These are phyloP conservation scores for Oreamnos americanus DNA, from an alignment of 2,113 vertebrate species.

Conservation along the genomic window DNA sequence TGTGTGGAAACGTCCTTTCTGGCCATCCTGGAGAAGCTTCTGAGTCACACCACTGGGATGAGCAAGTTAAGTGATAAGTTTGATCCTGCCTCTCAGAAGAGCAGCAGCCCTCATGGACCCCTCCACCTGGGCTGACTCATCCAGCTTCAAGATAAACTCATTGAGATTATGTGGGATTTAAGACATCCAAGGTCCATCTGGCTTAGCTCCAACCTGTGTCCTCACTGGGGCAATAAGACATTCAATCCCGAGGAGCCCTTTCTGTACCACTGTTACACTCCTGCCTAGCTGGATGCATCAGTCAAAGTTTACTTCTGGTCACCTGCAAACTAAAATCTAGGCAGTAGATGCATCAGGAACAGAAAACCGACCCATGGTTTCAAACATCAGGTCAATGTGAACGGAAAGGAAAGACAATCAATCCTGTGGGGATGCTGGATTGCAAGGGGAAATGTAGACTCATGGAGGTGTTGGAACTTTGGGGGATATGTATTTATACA, in stretches of 20 bases:
- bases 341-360: no score
- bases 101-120: not conserved
- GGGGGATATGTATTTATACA: no score
- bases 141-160: not conserved
- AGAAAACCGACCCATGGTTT: not conserved
- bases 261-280: not conserved
- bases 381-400: no score
- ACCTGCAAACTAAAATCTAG: not conserved
- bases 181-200: not conserved
- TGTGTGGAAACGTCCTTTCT: no score
- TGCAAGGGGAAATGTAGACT: no score
- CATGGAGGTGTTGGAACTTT: no score
- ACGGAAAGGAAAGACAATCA: no score
- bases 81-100: not conserved
- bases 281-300: not conserved
- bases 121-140: not conserved
- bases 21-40: no score
- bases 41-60: no score
- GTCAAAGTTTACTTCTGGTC: not conserved
- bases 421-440: not conserved
- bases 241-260: not conserved
- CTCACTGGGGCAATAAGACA: not conserved
- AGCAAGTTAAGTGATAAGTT: not conserved
- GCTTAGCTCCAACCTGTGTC: not conserved
- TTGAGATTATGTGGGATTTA: not conserved